phyloP scores from a whole-genome alignment of 2,888 invertebrate genomes.

The Celastrina argiolus region DNA sequence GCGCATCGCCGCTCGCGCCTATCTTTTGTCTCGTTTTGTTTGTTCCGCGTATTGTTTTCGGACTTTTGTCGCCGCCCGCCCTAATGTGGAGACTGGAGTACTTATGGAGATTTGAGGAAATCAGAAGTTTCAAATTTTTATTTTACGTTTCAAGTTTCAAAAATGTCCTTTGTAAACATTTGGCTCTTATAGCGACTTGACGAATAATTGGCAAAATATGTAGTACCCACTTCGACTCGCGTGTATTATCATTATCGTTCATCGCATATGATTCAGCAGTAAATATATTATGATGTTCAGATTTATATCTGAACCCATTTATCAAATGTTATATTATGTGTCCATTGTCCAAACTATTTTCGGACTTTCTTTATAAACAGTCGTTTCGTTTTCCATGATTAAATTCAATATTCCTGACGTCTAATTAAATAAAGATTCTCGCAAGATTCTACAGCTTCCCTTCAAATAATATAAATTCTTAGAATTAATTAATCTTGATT shows the following conservation, averaged over 20 bases:
- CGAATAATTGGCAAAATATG: no score
- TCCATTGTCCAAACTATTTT: no score
- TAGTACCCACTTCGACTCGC: no score
- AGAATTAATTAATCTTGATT: slow-evolving; percentile 6
- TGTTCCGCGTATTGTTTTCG: slow-evolving; percentile 32
- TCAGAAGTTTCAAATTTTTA: neutral
- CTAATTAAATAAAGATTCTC: neutral
- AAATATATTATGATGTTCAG: no score
- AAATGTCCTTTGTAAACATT: no score
- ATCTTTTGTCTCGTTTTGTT: slow-evolving; percentile 30
- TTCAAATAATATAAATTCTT: neutral
- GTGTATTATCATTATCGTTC: no score
- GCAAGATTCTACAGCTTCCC: neutral
- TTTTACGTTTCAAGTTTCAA: neutral
- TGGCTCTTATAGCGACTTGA: no score
- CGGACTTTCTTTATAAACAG: neutral
- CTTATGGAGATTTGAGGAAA: neutral
- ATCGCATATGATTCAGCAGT: no score
- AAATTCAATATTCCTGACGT: neutral
- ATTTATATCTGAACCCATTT: no score
- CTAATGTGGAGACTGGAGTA: slow-evolving; percentile 13
- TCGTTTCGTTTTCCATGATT: neutral
- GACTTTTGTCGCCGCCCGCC: slow-evolving; percentile 26
- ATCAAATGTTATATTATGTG: no score
- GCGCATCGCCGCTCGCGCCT: slow-evolving; percentile 46